Evolutionary conservation across 2,888 invertebrate species (phyloP).

Genomic region (Caenorhabditis panamensis): DNA sequence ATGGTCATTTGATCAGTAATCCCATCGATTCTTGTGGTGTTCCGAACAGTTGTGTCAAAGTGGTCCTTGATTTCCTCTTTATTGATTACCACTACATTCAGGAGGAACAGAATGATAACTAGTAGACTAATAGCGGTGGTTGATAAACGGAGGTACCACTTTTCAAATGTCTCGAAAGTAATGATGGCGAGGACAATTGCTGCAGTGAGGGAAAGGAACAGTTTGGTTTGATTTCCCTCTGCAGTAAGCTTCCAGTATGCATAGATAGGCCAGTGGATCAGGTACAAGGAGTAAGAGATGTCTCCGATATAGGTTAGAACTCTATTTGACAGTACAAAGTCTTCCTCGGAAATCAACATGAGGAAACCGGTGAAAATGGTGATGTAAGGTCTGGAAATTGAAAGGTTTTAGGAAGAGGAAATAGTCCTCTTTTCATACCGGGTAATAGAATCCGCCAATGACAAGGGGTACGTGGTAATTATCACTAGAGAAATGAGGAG

Average conservation of each 20-base stretch:
- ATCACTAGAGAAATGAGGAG: too few species aligned
- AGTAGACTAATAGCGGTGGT: too few species aligned
- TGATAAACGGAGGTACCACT: constrained; percentile 17
- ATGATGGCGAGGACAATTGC: constrained; percentile 1
- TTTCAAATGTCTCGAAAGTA: constrained; percentile 8
- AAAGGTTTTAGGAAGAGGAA: neutral
- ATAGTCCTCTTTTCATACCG: too few species aligned
- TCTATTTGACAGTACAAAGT: constrained; percentile 8
- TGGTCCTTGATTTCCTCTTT: too few species aligned
- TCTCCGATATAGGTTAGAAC: constrained; percentile 36
- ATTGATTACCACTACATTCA: too few species aligned
- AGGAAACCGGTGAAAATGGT: constrained; percentile 29
- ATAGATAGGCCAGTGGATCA: constrained; percentile 44
- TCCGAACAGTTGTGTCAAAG: too few species aligned
- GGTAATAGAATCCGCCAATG: too few species aligned
- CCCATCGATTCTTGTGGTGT: too few species aligned
- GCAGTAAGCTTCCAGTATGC: constrained; percentile 19
- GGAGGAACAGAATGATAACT: too few species aligned
- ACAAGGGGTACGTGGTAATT: too few species aligned
- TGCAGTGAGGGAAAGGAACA: neutral
- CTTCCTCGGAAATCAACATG: constrained; percentile 10
- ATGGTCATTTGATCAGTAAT: too few species aligned
- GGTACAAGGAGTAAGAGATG: constrained; percentile 36
- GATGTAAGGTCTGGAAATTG: constrained; percentile 19
- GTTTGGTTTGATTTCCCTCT: neutral